Percentiles rank a stretch among this genome's conserved stretches.
Evolutionary conservation across 2,113 vertebrate species (phyloP).

Genomic region (Panthera uncia): DNA sequence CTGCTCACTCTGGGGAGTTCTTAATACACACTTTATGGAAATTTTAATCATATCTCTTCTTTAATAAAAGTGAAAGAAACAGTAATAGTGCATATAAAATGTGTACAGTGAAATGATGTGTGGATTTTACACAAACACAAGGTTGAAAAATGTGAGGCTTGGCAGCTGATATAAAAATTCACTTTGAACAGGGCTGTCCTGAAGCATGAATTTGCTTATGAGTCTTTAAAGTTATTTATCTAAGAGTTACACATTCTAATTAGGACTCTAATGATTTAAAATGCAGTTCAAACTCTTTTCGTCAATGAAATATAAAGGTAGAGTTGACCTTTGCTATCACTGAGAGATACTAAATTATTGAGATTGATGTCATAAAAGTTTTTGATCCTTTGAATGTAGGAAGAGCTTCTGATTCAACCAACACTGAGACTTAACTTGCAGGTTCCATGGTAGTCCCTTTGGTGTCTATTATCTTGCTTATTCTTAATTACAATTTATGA

Average conservation of each 20-base stretch:
- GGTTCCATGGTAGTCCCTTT: background rate
- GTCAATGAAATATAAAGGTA: background rate
- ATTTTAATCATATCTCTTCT: slow-evolving; percentile 60
- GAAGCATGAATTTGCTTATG: slow-evolving; percentile 3
- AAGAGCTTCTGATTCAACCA: background rate
- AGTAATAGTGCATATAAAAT: slow-evolving; percentile 36
- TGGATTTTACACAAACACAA: slow-evolving; percentile 16
- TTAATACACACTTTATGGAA: slow-evolving; percentile 2
- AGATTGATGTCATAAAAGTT: background rate
- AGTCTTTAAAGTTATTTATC: slow-evolving; percentile 41
- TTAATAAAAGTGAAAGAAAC: slow-evolving; percentile 69
- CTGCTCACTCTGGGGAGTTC: background rate
- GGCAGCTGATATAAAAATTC: slow-evolving; percentile 34
- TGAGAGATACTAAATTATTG: slow-evolving; percentile 9
- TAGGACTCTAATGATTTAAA: background rate
- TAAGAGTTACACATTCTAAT: slow-evolving; percentile 36
- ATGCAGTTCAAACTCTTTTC: background rate
- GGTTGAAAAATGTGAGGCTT: slow-evolving; percentile 30
- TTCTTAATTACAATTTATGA: background rate
- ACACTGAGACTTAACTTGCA: background rate
- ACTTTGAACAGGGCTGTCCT: background rate
- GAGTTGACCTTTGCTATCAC: background rate
- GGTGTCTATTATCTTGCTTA: background rate
- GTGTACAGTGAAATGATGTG: background rate
- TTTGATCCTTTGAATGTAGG: background rate